Evolutionary conservation across 92 coral and sea anemone species (phyloP), one percentile per base, ranked within the genome.

Genomic region (Ricordea florida): DNA sequence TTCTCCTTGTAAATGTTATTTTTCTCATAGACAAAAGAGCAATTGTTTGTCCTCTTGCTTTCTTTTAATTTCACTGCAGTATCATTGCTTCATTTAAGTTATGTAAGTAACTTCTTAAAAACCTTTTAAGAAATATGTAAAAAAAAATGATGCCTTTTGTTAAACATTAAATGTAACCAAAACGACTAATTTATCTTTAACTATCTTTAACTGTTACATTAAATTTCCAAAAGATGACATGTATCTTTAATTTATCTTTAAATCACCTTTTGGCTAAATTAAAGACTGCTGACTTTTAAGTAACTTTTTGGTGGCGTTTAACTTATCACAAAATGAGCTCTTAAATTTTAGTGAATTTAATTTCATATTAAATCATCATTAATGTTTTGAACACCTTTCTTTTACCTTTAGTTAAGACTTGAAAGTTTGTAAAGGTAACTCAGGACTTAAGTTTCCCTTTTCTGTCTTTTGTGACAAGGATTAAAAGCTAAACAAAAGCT

Each of bases 401-500:
- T 15, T 69, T 27, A 68, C 21, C 47, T 68, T 68, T 68, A 68
- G 62, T 68, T 68, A 3, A 18, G 35, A 50, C 62, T 31, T 50
- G 31, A 68, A 68, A 68, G 76, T 48, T 68, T 50, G 62, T 50
- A 68, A 68, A 68, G 76, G 76, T 22, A 50, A 50, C 36, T 68
- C 76, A 21, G 50, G 47, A 68, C 60, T 10, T 17, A 32, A 44
- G 16, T 29, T 68, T 34, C 27, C 62, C 31, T 49, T 49, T 40
- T 64, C 1, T 47, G 55, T 21, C 55, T 16, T 26, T 26, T 21
- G 23, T 26, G 16, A 47, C 16, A 47, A 26, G 23, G 23, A 26
- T 0, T 16, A 47, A 47, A 47, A 47, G 55, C 16, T 47, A 47
- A 47, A 47, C 55, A 47, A 47, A 47, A 47, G n/a, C n/a, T n/a